These are phyloP conservation scores for Drosophila nebulosa DNA, from an alignment of 1,140 invertebrate genomes.

Conservation along the genomic window DNA sequence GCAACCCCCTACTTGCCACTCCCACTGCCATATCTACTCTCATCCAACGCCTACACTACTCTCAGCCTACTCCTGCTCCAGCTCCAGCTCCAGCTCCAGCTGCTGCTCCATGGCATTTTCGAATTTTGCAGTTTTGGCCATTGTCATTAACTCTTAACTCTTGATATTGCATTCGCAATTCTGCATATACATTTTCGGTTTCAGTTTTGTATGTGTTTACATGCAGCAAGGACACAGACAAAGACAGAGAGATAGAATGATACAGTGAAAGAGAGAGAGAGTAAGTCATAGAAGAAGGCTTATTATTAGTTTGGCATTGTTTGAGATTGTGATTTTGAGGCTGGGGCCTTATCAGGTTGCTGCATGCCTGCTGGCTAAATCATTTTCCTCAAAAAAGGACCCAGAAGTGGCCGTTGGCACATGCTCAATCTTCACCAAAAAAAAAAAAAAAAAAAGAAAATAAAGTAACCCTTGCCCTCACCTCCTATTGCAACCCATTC, in stretches of 20 bases:
- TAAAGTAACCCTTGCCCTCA: not conserved
- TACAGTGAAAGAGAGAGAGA: not conserved
- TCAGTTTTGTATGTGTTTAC: slow-evolving; percentile 20
- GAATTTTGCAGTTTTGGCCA: slow-evolving; percentile 16
- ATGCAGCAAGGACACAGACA: slow-evolving; percentile 1
- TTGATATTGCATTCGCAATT: slow-evolving; percentile 32
- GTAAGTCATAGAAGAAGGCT: slow-evolving; percentile 18
- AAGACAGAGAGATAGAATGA: not conserved
- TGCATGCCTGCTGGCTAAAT: slow-evolving; percentile 26
- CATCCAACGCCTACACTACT: no score
- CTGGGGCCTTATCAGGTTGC: slow-evolving; percentile 43
- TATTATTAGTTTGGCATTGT: slow-evolving; percentile 57
- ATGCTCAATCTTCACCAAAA: slow-evolving; percentile 42
- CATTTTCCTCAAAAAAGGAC: slow-evolving; percentile 47
- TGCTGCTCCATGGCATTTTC: slow-evolving; percentile 1
- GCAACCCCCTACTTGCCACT: slow-evolving; percentile 15
- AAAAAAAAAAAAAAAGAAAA: not conserved
- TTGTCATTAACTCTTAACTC: slow-evolving; percentile 53
- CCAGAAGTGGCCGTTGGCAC: slow-evolving; percentile 53
- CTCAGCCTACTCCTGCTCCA: not conserved
- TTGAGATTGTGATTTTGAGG: slow-evolving; percentile 41
- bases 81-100: not conserved
- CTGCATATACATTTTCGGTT: not conserved
- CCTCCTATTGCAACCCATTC: not conserved
- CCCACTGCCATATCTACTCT: not conserved